phyloP scores from a whole-genome alignment of 1,140 invertebrate species.

The Halesus radiatus region DNA sequence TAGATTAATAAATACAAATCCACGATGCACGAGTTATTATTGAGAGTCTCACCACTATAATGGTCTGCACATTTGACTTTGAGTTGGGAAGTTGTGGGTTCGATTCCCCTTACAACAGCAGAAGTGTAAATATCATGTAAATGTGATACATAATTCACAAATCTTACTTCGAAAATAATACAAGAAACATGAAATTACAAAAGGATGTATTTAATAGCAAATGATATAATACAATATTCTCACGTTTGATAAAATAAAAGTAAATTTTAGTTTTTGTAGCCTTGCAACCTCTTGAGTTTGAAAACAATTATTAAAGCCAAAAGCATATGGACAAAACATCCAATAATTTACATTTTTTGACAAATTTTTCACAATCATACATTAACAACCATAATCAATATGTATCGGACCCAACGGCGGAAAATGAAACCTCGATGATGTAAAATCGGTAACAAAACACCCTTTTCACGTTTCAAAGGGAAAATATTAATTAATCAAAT shows the following conservation, averaged over 20 bases:
- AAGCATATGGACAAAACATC: slow-evolving; percentile 42
- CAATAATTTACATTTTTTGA: slow-evolving; percentile 29
- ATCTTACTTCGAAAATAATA: slow-evolving; percentile 9
- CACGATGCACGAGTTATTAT: no score
- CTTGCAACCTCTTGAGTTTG: slow-evolving; percentile 47
- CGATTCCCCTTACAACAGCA: no score
- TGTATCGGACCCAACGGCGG: slow-evolving; percentile 8
- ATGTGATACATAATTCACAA: no score
- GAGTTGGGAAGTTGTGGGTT: no score
- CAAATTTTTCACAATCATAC: slow-evolving; percentile 46
- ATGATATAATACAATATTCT: slow-evolving; percentile 54
- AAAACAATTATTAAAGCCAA: slow-evolving; percentile 49
- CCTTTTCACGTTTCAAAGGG: not conserved
- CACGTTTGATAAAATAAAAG: slow-evolving; percentile 40
- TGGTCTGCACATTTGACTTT: no score
- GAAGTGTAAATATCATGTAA: no score
- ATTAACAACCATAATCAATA: slow-evolving; percentile 48
- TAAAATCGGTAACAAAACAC: slow-evolving; percentile 14
- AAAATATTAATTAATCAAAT: not conserved
- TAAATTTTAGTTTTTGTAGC: slow-evolving; percentile 31
- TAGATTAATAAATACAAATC: no score
- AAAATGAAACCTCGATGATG: not conserved
- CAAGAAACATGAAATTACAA: slow-evolving; percentile 52
- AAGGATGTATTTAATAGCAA: slow-evolving; percentile 57
- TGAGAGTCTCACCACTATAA: no score